phyloP scores from a whole-genome alignment of 2,888 invertebrate species.

The Loripinus fragilis region DNA sequence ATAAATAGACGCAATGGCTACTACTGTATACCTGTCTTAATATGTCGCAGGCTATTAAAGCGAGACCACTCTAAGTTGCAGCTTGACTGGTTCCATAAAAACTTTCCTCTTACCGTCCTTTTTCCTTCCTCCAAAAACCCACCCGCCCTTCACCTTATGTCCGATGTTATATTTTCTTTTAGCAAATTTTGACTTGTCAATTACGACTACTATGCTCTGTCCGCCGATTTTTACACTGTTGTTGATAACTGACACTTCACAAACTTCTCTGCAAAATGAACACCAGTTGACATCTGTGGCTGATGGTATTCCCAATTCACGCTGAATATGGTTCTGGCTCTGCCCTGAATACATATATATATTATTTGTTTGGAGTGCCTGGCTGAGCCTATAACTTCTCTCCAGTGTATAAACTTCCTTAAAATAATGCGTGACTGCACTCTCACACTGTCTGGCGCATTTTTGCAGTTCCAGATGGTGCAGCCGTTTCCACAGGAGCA shows the following conservation, averaged over 20 bases:
- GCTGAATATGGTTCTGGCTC: not conserved
- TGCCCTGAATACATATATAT: not conserved
- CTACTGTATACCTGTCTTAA: too few species aligned
- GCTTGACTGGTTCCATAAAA: not conserved
- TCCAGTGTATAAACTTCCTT: too few species aligned
- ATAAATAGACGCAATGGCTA: too few species aligned
- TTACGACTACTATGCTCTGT: not conserved
- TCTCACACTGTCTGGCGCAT: too few species aligned
- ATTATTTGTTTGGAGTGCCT: too few species aligned
- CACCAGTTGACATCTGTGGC: not conserved
- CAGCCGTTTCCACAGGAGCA: too few species aligned
- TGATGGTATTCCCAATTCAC: not conserved
- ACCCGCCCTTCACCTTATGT: not conserved
- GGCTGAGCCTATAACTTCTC: too few species aligned
- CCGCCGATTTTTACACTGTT: not conserved
- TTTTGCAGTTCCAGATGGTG: too few species aligned
- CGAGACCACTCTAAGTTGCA: too few species aligned
- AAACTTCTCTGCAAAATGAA: not conserved
- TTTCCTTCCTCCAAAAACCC: not conserved
- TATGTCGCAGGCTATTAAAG: too few species aligned
- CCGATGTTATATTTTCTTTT: not conserved
- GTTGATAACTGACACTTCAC: not conserved
- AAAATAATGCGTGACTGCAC: too few species aligned
- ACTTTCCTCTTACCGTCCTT: not conserved
- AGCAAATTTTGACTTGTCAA: not conserved